Conservation (phyloP, 2,113 vertebrate species). For the Etheostoma cragini region DNA sequence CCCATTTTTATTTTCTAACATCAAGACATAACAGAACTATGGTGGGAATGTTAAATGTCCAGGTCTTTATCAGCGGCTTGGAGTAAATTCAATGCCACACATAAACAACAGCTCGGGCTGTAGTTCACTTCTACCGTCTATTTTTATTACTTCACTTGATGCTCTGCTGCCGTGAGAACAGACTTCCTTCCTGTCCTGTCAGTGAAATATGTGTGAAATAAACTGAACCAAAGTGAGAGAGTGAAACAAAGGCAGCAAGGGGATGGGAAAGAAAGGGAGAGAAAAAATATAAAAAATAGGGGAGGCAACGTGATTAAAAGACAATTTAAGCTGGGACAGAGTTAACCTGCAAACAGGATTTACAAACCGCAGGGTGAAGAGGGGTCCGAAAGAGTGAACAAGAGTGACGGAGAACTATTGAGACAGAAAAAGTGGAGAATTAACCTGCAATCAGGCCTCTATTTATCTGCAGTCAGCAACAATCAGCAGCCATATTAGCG, state of each 20-base stretch:
- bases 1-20: not conserved
- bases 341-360: constrained; percentile 51
- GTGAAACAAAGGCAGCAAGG: not conserved
- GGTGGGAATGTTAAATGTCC: not conserved
- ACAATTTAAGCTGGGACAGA: constrained; percentile 42
- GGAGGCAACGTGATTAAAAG: constrained; percentile 33
- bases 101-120: not conserved
- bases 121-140: not conserved
- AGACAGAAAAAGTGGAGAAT: constrained; percentile 42
- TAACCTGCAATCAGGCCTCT: constrained; percentile 75
- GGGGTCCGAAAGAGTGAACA: not conserved
- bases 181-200: constrained; percentile 5
- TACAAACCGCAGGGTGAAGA: not conserved
- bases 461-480: constrained; percentile 72
- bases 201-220: constrained; percentile 5
- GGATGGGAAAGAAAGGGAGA: not conserved
- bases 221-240: not conserved
- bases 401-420: not conserved
- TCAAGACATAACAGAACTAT: not conserved
- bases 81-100: not conserved
- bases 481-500: constrained; percentile 71
- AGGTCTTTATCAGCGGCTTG: not conserved
- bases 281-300: constrained; percentile 8
- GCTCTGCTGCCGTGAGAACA: not conserved
- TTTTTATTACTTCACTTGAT: not conserved